phyloP scores from a whole-genome alignment of 2,113 vertebrate species.

The Alethe diademata region DNA sequence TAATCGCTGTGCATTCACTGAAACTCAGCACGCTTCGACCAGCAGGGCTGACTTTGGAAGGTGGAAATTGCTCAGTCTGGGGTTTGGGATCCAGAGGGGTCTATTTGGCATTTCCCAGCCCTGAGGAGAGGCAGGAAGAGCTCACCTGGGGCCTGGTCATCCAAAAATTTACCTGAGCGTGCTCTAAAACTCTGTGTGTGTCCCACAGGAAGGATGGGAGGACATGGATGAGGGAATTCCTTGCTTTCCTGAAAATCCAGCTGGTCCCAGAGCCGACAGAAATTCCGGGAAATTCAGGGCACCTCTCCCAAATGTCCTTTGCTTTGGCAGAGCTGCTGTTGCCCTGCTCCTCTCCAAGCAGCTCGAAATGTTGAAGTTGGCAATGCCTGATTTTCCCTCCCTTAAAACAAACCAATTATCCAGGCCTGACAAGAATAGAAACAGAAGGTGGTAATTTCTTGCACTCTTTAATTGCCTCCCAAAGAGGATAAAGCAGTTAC shows the following conservation, averaged over 20 bases:
- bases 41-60: too few relatives aligned
- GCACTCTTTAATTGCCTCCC: slow-evolving; percentile 67
- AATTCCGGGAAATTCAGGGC: background rate
- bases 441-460: slow-evolving; percentile 55
- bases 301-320: background rate
- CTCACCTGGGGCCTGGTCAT: background rate
- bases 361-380: background rate
- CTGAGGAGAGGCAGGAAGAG: background rate
- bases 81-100: background rate
- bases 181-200: fast-evolving
- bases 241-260: fast-evolving
- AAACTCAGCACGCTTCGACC: background rate
- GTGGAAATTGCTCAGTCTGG: background rate
- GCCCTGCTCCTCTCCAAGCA: background rate
- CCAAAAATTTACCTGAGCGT: background rate
- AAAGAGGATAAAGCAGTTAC: slow-evolving; percentile 44
- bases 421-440: slow-evolving; percentile 46
- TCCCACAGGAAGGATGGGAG: background rate
- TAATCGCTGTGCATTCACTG: background rate
- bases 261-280: fast-evolving
- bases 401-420: slow-evolving; percentile 44
- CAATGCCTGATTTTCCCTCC: background rate
- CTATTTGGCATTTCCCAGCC: background rate
- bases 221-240: fast-evolving
- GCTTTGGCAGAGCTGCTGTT: background rate